Conservation (phyloP, 2,113 vertebrate genomes). For the Poeciliopsis prolifica region DNA sequence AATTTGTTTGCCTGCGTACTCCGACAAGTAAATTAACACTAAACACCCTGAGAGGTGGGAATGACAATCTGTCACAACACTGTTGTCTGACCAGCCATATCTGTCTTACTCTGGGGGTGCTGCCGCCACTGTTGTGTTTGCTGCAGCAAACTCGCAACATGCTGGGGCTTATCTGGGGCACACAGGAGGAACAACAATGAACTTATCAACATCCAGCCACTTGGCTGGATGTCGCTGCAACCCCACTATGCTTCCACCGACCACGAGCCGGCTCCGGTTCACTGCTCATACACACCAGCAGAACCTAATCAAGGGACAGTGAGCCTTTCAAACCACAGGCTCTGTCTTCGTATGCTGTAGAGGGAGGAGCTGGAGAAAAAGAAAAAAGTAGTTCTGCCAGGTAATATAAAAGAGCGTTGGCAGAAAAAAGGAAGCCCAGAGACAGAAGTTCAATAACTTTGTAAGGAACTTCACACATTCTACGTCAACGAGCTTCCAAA, state of each 20-base stretch:
- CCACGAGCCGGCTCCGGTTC: conserved; percentile 51
- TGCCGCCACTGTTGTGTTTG: conserved; percentile 8
- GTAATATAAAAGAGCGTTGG: conserved; percentile 59
- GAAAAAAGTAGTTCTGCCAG: conserved; percentile 40
- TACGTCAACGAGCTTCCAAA: conserved; percentile 70
- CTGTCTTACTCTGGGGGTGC: conserved; percentile 34
- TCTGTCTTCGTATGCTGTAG: conserved; percentile 7
- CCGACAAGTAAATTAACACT: conserved; percentile 59
- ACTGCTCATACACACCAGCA: conserved; percentile 70
- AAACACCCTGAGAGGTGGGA: conserved; percentile 56
- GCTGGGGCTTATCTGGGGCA: conserved; percentile 68
- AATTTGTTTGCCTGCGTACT: conserved; percentile 51
- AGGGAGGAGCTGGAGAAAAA: conserved; percentile 14
- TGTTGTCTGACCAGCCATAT: conserved; percentile 39
- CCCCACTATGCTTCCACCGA: conserved; percentile 50
- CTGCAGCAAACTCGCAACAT: conserved; percentile 35
- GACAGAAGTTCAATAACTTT: conserved; percentile 70
- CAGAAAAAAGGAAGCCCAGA: conserved; percentile 16
- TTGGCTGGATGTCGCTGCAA: conserved; percentile 60
- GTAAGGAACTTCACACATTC: conserved; percentile 59
- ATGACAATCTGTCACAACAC: conserved; percentile 48
- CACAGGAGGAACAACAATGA: conserved; percentile 72
- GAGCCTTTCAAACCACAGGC: conserved; percentile 63
- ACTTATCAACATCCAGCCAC: conserved; percentile 69
- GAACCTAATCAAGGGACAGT: conserved; percentile 70